These are phyloP conservation scores for Andricus grossulariae DNA, from an alignment of 1,140 invertebrate genomes.

Conservation along the genomic window DNA sequence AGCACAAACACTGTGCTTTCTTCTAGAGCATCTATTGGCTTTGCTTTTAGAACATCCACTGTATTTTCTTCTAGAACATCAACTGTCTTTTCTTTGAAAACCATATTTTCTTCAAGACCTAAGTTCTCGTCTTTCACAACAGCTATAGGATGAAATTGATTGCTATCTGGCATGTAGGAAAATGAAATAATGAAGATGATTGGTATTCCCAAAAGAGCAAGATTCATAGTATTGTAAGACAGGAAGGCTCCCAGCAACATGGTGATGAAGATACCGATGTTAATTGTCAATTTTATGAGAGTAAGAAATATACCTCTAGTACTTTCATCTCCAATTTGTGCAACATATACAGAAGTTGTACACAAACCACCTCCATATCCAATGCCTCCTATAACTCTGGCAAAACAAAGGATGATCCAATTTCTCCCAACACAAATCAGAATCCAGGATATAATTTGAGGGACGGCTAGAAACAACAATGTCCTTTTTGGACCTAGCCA, in stretches of 20 bases:
- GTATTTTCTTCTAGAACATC: neutral
- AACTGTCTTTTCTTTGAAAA: neutral
- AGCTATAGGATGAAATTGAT: neutral
- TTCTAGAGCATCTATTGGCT: neutral
- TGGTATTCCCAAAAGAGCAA: neutral
- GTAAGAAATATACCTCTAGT: constrained; percentile 1
- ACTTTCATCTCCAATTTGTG: constrained; percentile 16
- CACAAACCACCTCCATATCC: constrained; percentile 6
- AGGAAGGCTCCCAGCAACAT: constrained; percentile 8
- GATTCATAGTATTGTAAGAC: neutral
- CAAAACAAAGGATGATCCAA: neutral
- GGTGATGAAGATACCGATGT: constrained; percentile 1
- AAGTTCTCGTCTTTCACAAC: neutral
- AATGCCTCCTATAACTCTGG: neutral
- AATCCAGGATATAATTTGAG: too few species aligned
- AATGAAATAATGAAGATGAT: neutral
- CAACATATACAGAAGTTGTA: neutral
- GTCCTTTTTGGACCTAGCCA: neutral
- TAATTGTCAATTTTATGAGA: neutral
- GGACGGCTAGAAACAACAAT: too few species aligned
- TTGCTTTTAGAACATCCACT: neutral
- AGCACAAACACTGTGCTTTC: neutral
- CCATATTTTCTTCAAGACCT: neutral
- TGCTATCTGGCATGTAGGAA: neutral
- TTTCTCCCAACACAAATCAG: neutral